Base-by-base conservation (phyloP, 2,888 invertebrate genomes). In the Unio pictorum region DNA sequence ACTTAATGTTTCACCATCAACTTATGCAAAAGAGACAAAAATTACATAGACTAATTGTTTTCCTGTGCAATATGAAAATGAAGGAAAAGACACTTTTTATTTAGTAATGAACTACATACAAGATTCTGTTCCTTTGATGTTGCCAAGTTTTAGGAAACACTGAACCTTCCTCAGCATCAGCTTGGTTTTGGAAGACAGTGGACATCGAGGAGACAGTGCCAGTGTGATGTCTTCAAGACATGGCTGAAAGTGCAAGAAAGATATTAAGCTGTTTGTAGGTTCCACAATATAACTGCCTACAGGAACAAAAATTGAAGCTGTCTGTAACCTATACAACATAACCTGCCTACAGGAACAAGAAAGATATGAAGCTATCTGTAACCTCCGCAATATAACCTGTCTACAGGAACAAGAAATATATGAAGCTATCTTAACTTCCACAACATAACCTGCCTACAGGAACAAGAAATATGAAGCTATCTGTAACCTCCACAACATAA, bases 91-190 rank as follows among this genome's bases (percentile, higher is more conserved):
- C 45, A 3, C 45, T 45, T 45, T 45, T 11, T 3, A 34, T 15
- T 45, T 45, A 45, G 45, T 15, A 45, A 45, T 45, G 15, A 15
- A 15, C 8, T 45, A 45, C 45, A 58, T 57, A 54, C 18, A 17
- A 18, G 34, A 60, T 23, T 7, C n/a, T 34, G 20, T 20, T 54
- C 55, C 26, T 18, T 23, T 61, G 34, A 26, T 75, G 83, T 91
- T 87, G 1, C 91, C 89, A 64, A 93, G 86, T 83, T 93, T 92
- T 18, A 91, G 88, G 74, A 92, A 91, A 88, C 94, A 94, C 80
- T 93, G 92, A 0, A 92, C 93, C 80, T 92, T 92, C 57, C 95
- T 92, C 17, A 94, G 84, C 66, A 93, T 90, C 67, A 95, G 90
- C 89, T 95, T 95, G 81, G 93, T 92, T 26, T 90, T 90, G 64